A percentile compares a stretch with the other conserved stretches of the same genome.
phyloP scores from a whole-genome alignment of 2,888 invertebrate genomes.

The Lasioglossum villosulum region DNA sequence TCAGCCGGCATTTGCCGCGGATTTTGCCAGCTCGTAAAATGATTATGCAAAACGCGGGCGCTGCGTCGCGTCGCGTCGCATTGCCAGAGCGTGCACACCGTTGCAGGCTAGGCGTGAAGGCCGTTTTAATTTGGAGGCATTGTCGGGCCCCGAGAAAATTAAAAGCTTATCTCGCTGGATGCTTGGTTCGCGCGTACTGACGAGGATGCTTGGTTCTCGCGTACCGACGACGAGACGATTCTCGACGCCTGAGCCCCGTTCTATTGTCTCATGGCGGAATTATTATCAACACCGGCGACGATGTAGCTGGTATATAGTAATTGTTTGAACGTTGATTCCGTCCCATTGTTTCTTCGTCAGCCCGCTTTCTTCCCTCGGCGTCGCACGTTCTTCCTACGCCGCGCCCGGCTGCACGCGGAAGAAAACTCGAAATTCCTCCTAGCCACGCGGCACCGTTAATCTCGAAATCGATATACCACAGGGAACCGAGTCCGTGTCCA shows the following conservation, averaged over 20 bases:
- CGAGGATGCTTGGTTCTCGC: conserved; percentile 3
- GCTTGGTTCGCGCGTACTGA: conserved; percentile 40
- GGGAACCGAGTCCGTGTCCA: background rate
- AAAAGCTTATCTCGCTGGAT: conserved; percentile 78
- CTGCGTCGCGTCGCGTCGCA: conserved; percentile 17
- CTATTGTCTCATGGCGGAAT: conserved; percentile 75
- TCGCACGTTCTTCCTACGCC: conserved; percentile 30
- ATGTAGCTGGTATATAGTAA: conserved; percentile 67
- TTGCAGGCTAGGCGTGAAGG: conserved; percentile 40
- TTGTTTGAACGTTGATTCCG: conserved; percentile 73
- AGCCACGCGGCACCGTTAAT: conserved; percentile 23
- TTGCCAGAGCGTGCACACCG: background rate
- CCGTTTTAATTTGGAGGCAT: conserved; percentile 77
- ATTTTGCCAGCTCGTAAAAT: conserved; percentile 73
- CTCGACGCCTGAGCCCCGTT: conserved; percentile 43
- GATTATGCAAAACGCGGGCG: conserved; percentile 75
- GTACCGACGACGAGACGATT: conserved; percentile 32
- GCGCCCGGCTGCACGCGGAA: background rate
- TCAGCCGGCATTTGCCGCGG: conserved; percentile 51
- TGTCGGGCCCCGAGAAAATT: conserved; percentile 76
- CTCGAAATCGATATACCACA: conserved; percentile 49
- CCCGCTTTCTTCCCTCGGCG: conserved; percentile 50
- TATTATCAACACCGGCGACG: conserved; percentile 74
- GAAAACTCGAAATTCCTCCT: conserved; percentile 22
- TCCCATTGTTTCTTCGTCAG: conserved; percentile 70